phyloP scores from a whole-genome alignment of 2,113 vertebrate species.

The Equus quagga region DNA sequence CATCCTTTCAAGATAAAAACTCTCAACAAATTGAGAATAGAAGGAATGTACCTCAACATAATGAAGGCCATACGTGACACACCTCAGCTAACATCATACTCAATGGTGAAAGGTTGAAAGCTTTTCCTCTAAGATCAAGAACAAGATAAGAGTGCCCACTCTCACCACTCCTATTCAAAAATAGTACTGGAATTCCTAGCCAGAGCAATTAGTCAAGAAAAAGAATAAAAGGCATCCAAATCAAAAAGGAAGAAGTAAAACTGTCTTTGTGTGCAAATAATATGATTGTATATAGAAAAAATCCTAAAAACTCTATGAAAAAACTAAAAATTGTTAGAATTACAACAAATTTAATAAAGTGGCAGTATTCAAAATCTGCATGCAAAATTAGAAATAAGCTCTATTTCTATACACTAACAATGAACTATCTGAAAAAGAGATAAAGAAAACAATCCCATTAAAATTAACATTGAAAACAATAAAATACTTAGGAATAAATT shows the following conservation, averaged over 20 bases:
- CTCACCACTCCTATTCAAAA: neutral
- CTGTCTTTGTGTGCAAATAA: neutral
- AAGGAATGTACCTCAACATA: neutral
- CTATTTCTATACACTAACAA: neutral
- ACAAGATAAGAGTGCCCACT: neutral
- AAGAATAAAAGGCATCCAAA: neutral
- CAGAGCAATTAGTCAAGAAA: neutral
- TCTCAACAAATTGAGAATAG: neutral
- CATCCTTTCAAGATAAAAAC: neutral
- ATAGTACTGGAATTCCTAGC: neutral
- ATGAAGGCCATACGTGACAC: neutral
- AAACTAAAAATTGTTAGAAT: neutral
- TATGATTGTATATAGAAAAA: neutral
- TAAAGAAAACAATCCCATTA: neutral
- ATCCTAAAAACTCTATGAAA: neutral
- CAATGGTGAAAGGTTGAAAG: neutral
- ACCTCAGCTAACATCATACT: neutral
- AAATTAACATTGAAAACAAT: neutral
- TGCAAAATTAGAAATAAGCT: too few species aligned
- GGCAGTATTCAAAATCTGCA: neutral
- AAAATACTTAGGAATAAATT: neutral
- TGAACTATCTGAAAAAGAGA: neutral
- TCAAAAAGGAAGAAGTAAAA: neutral
- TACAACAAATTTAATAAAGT: neutral
- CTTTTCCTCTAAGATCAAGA: neutral